Percentiles rank a stretch among this genome's conserved stretches.
These are phyloP conservation scores for Noctua janthe DNA, from an alignment of 2,888 invertebrate genomes.

Conservation along the genomic window DNA sequence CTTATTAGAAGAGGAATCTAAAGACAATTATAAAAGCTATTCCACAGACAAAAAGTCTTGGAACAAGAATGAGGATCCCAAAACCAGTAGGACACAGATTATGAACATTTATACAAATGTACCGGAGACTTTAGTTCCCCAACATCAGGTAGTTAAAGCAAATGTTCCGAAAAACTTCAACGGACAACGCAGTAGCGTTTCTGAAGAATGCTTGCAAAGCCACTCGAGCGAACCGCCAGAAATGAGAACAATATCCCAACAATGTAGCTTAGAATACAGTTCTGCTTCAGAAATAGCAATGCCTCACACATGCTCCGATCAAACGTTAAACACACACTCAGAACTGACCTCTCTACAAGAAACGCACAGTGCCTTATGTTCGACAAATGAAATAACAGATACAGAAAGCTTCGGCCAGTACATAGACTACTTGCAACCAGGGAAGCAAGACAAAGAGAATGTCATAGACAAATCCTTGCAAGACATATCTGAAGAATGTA, in stretches of 20 bases:
- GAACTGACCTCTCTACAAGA: conserved; percentile 88
- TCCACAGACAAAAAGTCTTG: conserved; percentile 83
- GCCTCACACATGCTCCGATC: conserved; percentile 89
- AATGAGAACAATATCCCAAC: conserved; percentile 93
- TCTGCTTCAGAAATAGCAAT: conserved; percentile 90
- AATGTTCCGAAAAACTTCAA: conserved; percentile 79
- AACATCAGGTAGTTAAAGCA: conserved; percentile 89
- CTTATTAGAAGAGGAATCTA: conserved; percentile 91
- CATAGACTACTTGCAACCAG: conserved; percentile 85
- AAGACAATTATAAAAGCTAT: conserved; percentile 88
- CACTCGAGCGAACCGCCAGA: conserved; percentile 85
- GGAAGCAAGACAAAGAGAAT: conserved; percentile 82
- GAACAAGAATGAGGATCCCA: conserved; percentile 83
- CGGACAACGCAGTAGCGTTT: conserved; percentile 84
- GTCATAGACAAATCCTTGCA: conserved; percentile 84
- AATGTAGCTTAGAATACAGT: conserved; percentile 93
- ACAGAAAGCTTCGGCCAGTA: conserved; percentile 89
- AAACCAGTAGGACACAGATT: conserved; percentile 81
- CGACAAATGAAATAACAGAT: conserved; percentile 88
- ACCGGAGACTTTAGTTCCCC: conserved; percentile 91
- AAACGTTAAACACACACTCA: conserved; percentile 87
- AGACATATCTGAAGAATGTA: conserved; percentile 87
- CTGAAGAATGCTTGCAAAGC: conserved; percentile 86
- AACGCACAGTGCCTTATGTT: conserved; percentile 87
- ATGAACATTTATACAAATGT: conserved; percentile 92